Base-by-base conservation (phyloP, 2,797 vertebrate genomes). In the Lepilemur ruficaudatus region DNA sequence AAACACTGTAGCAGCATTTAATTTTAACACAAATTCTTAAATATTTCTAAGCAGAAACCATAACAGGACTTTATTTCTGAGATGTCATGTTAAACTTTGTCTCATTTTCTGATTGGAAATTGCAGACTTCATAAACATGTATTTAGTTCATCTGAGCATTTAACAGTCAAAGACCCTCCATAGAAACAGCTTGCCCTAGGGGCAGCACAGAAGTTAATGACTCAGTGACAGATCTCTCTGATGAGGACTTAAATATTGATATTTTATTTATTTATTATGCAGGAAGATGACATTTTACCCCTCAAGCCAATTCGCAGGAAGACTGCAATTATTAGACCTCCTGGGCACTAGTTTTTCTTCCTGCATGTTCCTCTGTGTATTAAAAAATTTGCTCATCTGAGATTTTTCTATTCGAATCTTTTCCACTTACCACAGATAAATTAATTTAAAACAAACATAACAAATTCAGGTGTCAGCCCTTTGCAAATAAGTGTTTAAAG, bases 251-350 rank as follows among this genome's bases (percentile, higher is more conserved):
- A 96, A 98, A 97, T 95, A 97, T 93, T 98, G 93, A 98, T 96
- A 96, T 96, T 96, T 89, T 97, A 94, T 98, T 97, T 97, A 97
- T 96, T 98, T 98, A 97, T 98, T 97, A 97, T 95, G 32, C 50
- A 97, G 82, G 38, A 98, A 98, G 92, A 95, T 97, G 94, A 67
- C 88, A 97, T 96, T 98, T 98, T 94, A 96, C 90, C 72, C 76
- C 93, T 94, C 67, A 78, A 98, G 91, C n/a, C 63, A 94, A 94
- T 89, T 93, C 91, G 96, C 89, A 95, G 61, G 91, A 98, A 97
- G 93, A 95, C 3, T 95, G 52, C 85, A 91, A 96, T 97, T 96
- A 81, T 84, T 83, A n/a, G 30, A 80, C 82, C 84, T 57, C 20
- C 55, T 81, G 18, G 12, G 12, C 46, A 94, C 43, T 67, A 11